A percentile compares a stretch with the other conserved stretches of the same genome.
Evolutionary conservation across 2,113 vertebrate species (phyloP).

Genomic region (Oryzias melastigma): DNA sequence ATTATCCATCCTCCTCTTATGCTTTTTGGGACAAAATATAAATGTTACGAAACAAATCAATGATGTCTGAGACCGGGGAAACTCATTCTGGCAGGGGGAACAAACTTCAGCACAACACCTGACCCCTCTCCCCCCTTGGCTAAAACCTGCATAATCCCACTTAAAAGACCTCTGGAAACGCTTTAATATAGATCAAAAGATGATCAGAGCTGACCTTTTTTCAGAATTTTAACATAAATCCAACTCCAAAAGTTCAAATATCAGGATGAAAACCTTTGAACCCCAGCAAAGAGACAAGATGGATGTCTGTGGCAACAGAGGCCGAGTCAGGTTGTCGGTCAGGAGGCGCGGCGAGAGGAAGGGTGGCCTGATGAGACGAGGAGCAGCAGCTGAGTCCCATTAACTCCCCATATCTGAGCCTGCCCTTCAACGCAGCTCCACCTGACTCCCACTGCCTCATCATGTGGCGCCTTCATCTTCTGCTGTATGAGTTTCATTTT

Average conservation of each 20-base stretch:
- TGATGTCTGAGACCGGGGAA: no score
- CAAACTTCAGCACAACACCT: no score
- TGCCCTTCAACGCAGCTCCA: slow-evolving; percentile 33
- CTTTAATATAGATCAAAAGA: no score
- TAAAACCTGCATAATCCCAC: no score
- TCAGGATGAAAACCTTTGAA: background rate
- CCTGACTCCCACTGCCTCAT: slow-evolving; percentile 29
- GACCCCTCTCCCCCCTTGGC: no score
- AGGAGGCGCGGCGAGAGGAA: slow-evolving; percentile 40
- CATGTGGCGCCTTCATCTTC: slow-evolving; percentile 50
- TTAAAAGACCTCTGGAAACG: no score
- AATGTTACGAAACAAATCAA: no score
- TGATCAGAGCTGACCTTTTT: background rate
- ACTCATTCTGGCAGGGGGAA: no score
- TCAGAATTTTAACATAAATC: background rate
- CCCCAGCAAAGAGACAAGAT: slow-evolving; percentile 20
- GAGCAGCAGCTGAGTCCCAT: slow-evolving; percentile 71
- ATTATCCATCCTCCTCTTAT: no score
- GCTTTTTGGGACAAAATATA: no score
- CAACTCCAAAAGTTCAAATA: background rate
- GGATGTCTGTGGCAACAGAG: slow-evolving; percentile 29
- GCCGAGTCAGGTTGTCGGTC: slow-evolving; percentile 37
- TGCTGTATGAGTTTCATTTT: slow-evolving; percentile 28
- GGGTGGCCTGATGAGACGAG: slow-evolving; percentile 60
- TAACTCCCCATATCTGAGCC: slow-evolving; percentile 54